These are phyloP conservation scores for Lordiphosa mommai DNA, from an alignment of 1,140 invertebrate species.

Conservation along the genomic window DNA sequence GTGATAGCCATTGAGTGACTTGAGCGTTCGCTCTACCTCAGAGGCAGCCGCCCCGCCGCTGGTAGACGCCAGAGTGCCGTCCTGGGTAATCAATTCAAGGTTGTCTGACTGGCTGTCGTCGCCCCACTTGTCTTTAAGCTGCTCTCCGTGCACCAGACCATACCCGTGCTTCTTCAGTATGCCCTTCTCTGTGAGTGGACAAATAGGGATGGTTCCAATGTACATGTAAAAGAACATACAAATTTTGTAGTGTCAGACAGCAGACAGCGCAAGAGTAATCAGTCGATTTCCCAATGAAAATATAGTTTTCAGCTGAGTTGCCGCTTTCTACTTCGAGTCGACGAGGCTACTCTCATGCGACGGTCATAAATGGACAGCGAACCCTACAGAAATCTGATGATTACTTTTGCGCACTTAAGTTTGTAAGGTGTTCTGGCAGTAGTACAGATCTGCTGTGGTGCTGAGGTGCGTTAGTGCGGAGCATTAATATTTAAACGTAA, in stretches of 20 bases:
- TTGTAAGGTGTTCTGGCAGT: neutral
- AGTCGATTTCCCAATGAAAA: neutral
- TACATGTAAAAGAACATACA: conserved; percentile 71
- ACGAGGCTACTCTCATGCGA: too few species aligned
- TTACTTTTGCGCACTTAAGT: conserved; percentile 4
- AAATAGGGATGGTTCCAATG: conserved; percentile 37
- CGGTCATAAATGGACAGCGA: too few species aligned
- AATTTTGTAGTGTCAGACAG: conserved; percentile 67
- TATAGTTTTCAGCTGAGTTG: neutral
- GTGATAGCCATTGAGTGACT: conserved; percentile 94
- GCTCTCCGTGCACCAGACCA: conserved; percentile 85
- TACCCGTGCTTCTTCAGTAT: conserved; percentile 93
- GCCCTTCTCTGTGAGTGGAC: conserved; percentile 88
- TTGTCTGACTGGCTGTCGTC: conserved; percentile 88
- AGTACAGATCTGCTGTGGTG: neutral
- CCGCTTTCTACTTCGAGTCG: too few species aligned
- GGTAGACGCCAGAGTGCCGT: conserved; percentile 83
- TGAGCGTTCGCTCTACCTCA: conserved; percentile 90
- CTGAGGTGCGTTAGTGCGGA: conserved; percentile 3
- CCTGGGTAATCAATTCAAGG: conserved; percentile 85
- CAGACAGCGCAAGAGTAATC: conserved; percentile 19
- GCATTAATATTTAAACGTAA: neutral
- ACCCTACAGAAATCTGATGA: neutral
- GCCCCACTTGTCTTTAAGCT: conserved; percentile 84
- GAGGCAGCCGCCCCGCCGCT: conserved; percentile 83